Evolutionary conservation across 1,140 invertebrate species (phyloP).

Genomic region (Monomorium pharaonis): DNA sequence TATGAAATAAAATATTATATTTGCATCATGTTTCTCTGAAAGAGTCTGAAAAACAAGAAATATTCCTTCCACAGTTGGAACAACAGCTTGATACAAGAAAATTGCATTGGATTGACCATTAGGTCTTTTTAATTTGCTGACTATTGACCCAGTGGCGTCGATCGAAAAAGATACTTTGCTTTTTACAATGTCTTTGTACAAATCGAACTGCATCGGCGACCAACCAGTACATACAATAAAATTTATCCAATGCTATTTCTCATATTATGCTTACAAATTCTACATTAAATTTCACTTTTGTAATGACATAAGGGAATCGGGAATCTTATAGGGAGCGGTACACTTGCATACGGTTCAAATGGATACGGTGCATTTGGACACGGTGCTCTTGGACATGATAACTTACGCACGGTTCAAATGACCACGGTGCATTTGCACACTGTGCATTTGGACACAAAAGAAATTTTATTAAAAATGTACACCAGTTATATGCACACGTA

Average conservation of each 20-base stretch:
- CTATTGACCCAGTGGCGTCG: conserved; percentile 10
- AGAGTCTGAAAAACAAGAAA: background rate
- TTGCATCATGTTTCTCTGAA: conserved; percentile 5
- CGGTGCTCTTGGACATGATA: too few species aligned
- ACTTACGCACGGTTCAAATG: too few species aligned
- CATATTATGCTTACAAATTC: conserved; percentile 13
- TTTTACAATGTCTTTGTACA: background rate
- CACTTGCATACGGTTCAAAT: too few species aligned
- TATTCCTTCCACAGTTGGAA: background rate
- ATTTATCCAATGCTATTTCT: conserved; percentile 20
- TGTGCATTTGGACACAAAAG: too few species aligned
- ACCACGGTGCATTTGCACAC: too few species aligned
- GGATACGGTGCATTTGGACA: too few species aligned
- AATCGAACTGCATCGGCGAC: conserved; percentile 6
- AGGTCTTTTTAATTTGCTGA: conserved; percentile 19
- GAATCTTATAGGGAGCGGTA: background rate
- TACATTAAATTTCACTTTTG: conserved; percentile 25
- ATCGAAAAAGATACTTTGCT: background rate
- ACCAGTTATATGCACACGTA: too few species aligned
- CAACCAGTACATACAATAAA: conserved; percentile 20
- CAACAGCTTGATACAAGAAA: conserved; percentile 14
- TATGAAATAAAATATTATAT: background rate
- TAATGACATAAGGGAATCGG: background rate
- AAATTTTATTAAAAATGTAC: too few species aligned
- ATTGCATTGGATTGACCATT: conserved; percentile 2